Base-by-base conservation (phyloP, 92 coral and sea anemone genomes). In the Phenganax subtilis region DNA sequence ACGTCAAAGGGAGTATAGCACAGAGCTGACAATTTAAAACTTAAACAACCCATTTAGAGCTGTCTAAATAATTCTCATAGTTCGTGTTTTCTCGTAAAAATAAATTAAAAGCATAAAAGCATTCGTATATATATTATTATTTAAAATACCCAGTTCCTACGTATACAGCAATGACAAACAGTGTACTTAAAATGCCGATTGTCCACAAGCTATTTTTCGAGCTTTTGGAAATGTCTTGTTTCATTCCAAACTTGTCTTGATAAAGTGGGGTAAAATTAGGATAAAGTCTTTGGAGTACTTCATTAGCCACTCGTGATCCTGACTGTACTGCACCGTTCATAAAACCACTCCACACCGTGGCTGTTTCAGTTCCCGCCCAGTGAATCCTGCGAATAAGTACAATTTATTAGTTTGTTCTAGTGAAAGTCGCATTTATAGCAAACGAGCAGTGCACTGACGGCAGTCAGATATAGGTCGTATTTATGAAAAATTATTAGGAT, bases 311-410 rank as follows among this genome's bases (percentile, higher is more conserved):
- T 64, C 90, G 82, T 55, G 86, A 88, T 7, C 97, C 98, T 6
- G 97, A 77, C 71, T 93, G 88, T 7, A 93, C 97, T 0, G 87
- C 98, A n/a, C 98, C 98, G 77, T 89, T 92, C 84, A 93, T 93
- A 84, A 90, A 93, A 16, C 98, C 98, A 16, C 94, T 87, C 89
- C 93, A 88, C 44, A 89, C 86, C 16, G 90, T 67, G 6, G 91
- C 90, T 7, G 88, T 85, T 54, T 93, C 98, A 15, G 98, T 90
- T 0, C 92, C 98, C 29, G 97, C 97, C 98, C 97, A 93, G 71
- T 93, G 92, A 76, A 93, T 67, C 73, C 98, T 93, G 80, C 11
- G 57, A 72, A 64, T 14, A 82, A 51, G 54, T 71, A 52, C 16
- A 65, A 65, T 14, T 14, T 20, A 59, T 59, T 1, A 37, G 47